Conservation (phyloP, 1,140 invertebrate species). For the Phenacoccus solenopsis region DNA sequence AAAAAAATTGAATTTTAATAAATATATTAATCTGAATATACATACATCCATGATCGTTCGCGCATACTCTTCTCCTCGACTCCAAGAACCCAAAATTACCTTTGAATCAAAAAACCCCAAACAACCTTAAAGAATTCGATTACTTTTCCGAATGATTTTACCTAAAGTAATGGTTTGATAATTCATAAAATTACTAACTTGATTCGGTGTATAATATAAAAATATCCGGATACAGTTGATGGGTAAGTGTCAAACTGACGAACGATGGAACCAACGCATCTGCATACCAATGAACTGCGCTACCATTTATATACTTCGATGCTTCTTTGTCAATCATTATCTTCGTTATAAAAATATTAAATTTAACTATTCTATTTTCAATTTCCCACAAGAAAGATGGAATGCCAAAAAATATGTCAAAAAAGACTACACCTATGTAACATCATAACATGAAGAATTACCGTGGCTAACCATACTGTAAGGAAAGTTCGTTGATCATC, state of each 20-base stretch:
- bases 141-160: no score
- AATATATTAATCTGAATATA: background rate
- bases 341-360: constrained; percentile 30
- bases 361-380: no score
- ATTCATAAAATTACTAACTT: constrained; percentile 38
- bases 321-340: constrained; percentile 39
- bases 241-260: constrained; percentile 41
- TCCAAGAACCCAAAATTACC: constrained; percentile 59
- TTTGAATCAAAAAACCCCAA: constrained; percentile 22
- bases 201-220: constrained; percentile 67
- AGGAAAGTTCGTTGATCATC: constrained; percentile 58
- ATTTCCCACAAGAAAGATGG: no score
- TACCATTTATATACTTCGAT: constrained; percentile 58
- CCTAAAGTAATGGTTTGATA: constrained; percentile 34
- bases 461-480: constrained; percentile 46
- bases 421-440: no score
- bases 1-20: background rate
- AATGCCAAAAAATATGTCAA: no score
- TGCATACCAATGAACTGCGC: constrained; percentile 69
- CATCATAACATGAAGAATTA: no score
- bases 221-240: constrained; percentile 49
- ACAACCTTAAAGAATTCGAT: no score
- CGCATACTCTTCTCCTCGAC: constrained; percentile 52
- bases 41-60: constrained; percentile 53
- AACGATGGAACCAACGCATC: constrained; percentile 41